Percentiles rank a stretch among this genome's conserved stretches.
Evolutionary conservation across 2,113 vertebrate species (phyloP).

Genomic region (Delphinapterus leucas): DNA sequence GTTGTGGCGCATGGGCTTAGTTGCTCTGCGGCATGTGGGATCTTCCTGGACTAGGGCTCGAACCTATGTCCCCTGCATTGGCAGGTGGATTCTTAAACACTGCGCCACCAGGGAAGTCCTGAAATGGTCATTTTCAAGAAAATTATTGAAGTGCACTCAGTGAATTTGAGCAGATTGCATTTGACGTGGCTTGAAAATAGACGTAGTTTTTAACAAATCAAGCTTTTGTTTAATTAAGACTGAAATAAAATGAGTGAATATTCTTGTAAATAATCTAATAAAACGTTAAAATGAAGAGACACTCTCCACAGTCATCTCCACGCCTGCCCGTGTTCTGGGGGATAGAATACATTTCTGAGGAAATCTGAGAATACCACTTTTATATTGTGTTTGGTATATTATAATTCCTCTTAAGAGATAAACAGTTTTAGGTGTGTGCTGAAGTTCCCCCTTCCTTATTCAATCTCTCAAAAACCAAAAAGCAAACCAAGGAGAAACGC

Average conservation of each 20-base stretch:
- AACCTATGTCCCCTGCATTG: no score
- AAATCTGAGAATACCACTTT: constrained; percentile 21
- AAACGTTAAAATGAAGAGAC: not conserved
- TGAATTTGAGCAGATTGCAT: not conserved
- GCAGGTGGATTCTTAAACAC: no score
- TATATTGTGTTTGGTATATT: not conserved
- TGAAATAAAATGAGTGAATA: constrained; percentile 31
- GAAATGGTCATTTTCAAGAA: not conserved
- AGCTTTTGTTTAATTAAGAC: constrained; percentile 18
- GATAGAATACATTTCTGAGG: not conserved
- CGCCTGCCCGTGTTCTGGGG: not conserved
- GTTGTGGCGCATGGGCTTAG: no score
- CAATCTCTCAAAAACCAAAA: not conserved
- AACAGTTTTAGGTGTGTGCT: not conserved
- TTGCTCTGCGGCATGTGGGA: no score
- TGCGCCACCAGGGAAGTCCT: no score
- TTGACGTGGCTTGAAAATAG: not conserved
- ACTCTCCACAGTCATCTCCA: not conserved
- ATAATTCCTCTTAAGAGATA: not conserved
- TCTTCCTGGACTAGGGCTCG: no score
- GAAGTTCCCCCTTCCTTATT: not conserved
- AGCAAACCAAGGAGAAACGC: not conserved
- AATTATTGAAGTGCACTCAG: not conserved
- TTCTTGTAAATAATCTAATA: not conserved
- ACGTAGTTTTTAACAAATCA: not conserved